Evolutionary conservation across 2,797 vertebrate genomes (phyloP).

Genomic region (Scomberomorus guttatus): DNA sequence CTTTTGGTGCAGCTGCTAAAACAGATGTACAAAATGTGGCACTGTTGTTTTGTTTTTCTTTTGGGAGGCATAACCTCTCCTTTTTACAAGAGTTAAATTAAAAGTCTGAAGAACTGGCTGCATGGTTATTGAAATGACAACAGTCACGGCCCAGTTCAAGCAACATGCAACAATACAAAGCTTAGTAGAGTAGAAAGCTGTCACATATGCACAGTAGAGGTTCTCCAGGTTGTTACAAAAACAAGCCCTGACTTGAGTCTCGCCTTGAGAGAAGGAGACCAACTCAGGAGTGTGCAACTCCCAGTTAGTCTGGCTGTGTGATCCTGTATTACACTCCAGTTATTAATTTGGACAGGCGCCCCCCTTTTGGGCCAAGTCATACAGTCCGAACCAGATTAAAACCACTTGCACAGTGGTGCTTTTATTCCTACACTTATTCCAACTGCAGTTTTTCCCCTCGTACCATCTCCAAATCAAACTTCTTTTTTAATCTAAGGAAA

Average conservation of each 20-base stretch:
- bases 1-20: slow-evolving; percentile 1
- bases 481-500: slow-evolving; percentile 68
- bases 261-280: slow-evolving; percentile 48
- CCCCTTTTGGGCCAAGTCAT: slow-evolving; percentile 56
- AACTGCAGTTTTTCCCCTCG: slow-evolving; percentile 64
- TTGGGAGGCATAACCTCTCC: neutral
- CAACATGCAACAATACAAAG: slow-evolving; percentile 27
- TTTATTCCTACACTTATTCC: slow-evolving; percentile 76
- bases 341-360: slow-evolving; percentile 75
- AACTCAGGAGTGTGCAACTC: slow-evolving; percentile 55
- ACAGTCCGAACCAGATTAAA: slow-evolving; percentile 68
- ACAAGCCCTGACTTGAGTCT: slow-evolving; percentile 74
- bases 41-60: slow-evolving; percentile 9
- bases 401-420: slow-evolving; percentile 73
- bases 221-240: slow-evolving; percentile 57
- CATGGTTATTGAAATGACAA: slow-evolving; percentile 1
- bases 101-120: neutral
- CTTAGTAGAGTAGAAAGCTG: slow-evolving; percentile 30
- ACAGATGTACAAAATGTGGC: neutral
- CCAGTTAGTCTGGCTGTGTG: slow-evolving; percentile 55
- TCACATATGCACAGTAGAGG: slow-evolving; percentile 45
- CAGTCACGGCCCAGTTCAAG: slow-evolving; percentile 15
- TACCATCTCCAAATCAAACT: slow-evolving; percentile 68
- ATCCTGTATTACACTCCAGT: slow-evolving; percentile 57
- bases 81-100: slow-evolving; percentile 9